Base-by-base conservation (phyloP, 64 coral and sea anemone species). In the Montipora foliosa region DNA sequence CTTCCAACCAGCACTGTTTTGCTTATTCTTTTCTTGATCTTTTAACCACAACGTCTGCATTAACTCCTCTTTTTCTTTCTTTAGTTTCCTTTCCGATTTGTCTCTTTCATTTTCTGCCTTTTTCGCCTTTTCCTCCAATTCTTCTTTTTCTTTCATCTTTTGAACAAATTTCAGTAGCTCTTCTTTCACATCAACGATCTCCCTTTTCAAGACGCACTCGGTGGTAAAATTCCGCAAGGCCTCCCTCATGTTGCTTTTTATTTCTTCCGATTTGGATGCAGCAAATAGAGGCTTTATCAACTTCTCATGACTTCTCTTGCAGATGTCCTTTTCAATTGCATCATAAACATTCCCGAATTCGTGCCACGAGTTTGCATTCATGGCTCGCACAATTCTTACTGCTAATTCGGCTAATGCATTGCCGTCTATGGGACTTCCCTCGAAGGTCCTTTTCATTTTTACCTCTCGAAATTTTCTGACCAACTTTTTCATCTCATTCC, bases 301-400 rank as follows among this genome's bases (percentile, higher is more conserved):
- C 48, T 88, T 81, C 12, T 74, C 57, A 71, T 84, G 81, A 12
- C 69, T 89, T 49, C 94, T 71, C 57, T 75, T 77, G 67, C 94
- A 96, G 22, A 96, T 79, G 76, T 89, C 71, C 22, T 82, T 96
- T 59, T 96, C 95, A 24, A 96, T 15, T 6, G 82, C 82, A 17
- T 24, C 20, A 48, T 93, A 96, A 9, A 74, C 91, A 53, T 77
- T 96, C 0, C 50, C 84, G 49, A 96, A 89, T 1, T 83, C 85
- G n/a, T 20, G 90, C 90, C 78, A 84, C n/a, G 78, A 82, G 12
- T 72, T 14, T 19, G 67, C 29, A 58, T 82, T 84, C 90, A 92
- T 92, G 11, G 79, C 59, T 14, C 84, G 68, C 1, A 9, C 46
- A 15, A 92, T 37, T 22, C 29, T 22, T 13, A 29, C 17, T 12